These are phyloP conservation scores for Cetonia aurata DNA, from an alignment of 2,888 invertebrate genomes.

Conservation along the genomic window DNA sequence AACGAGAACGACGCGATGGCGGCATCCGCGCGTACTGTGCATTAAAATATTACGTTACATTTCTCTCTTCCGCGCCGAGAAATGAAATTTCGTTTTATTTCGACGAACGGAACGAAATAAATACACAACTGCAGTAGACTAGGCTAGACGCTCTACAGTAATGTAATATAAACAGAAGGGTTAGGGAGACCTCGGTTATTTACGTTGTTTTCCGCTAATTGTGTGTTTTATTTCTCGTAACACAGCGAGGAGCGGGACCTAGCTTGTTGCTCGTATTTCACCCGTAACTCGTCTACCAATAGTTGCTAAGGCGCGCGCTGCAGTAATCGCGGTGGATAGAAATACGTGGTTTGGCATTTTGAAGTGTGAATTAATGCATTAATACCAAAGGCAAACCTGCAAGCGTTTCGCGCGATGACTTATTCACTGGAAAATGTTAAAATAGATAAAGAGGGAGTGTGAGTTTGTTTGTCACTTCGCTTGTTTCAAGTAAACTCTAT, in stretches of 20 bases:
- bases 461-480: too few species aligned
- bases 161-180: too few species aligned
- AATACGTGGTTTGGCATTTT: too few species aligned
- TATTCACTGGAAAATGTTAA: too few species aligned
- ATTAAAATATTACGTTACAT: constrained; percentile 29
- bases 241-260: background rate
- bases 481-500: too few species aligned
- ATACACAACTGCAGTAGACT: background rate
- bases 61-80: background rate
- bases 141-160: too few species aligned
- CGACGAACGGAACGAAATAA: background rate
- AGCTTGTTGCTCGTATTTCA: background rate
- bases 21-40: background rate
- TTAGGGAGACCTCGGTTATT: background rate
- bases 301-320: background rate
- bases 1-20: constrained; percentile 13
- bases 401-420: too few species aligned
- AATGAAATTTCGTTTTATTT: constrained; percentile 26
- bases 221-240: constrained; percentile 17
- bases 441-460: too few species aligned
- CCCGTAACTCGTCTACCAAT: background rate
- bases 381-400: too few species aligned
- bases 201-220: constrained; percentile 29
- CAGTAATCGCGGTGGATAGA: background rate
- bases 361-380: too few species aligned